Conservation (phyloP, 2,113 vertebrate species). For the Sinosuthora webbiana region DNA sequence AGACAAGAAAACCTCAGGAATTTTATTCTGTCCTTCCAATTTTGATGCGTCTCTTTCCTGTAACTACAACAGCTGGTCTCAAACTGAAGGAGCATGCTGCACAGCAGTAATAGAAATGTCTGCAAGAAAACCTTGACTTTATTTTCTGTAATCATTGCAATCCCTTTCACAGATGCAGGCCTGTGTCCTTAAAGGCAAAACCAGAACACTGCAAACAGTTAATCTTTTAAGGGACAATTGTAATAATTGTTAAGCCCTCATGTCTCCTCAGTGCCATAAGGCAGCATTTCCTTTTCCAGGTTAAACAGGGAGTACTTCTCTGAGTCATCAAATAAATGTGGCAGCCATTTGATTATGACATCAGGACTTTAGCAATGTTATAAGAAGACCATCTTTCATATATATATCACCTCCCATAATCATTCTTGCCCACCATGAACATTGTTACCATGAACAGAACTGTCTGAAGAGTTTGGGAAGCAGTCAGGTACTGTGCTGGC, state of each 20-base stretch:
- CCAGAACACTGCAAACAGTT: not conserved
- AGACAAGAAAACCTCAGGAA: not conserved
- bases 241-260: not conserved
- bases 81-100: not conserved
- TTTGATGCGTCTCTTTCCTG: not conserved
- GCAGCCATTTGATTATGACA: not conserved
- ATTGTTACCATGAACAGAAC: not conserved
- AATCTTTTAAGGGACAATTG: not conserved
- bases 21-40: not conserved
- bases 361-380: not conserved
- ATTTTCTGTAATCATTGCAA: not conserved
- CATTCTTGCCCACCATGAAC: not conserved
- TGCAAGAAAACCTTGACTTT: not conserved
- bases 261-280: not conserved
- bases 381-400: not conserved
- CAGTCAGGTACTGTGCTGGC: not conserved
- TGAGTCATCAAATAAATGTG: not conserved
- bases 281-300: not conserved
- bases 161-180: not conserved
- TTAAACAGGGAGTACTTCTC: not conserved
- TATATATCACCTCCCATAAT: not conserved
- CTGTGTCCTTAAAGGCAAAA: not conserved
- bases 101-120: not conserved
- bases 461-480: not conserved
- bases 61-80: not conserved